Percentiles rank a stretch among this genome's conserved stretches.
phyloP scores from a whole-genome alignment of 1,140 invertebrate species.

The Cyclina sinensis region DNA sequence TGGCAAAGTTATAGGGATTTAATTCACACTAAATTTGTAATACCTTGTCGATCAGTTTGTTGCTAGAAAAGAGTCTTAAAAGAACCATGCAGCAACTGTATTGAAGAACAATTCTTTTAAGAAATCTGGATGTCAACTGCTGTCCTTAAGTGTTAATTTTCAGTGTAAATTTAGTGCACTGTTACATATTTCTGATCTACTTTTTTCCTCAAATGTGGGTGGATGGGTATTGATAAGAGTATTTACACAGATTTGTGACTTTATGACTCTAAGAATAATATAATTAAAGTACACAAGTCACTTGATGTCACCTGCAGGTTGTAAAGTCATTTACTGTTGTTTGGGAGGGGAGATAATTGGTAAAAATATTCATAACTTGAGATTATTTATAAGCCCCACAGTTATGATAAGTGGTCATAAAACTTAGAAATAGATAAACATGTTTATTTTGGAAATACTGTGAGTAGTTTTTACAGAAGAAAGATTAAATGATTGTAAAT shows the following conservation, averaged over 20 bases:
- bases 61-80: too few relatives aligned
- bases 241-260: background rate
- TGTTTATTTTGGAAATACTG: background rate
- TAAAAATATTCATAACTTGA: background rate
- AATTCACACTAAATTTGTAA: too few relatives aligned
- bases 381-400: slow-evolving; percentile 1
- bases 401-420: slow-evolving; percentile 15
- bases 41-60: too few relatives aligned
- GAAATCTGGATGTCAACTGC: too few relatives aligned
- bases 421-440: slow-evolving; percentile 5
- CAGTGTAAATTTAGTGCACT: too few relatives aligned
- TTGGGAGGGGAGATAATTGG: background rate
- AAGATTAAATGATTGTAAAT: background rate
- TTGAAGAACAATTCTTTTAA: too few relatives aligned
- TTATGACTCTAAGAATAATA: background rate
- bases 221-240: background rate
- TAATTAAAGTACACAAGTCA: background rate
- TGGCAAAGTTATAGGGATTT: too few relatives aligned
- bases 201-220: too few relatives aligned
- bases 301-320: background rate
- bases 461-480: background rate
- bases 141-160: too few relatives aligned
- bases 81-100: too few relatives aligned
- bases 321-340: background rate
- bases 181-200: too few relatives aligned